These are phyloP conservation scores for Triplophysa siluroides DNA, from an alignment of 2,113 vertebrate genomes.

Conservation along the genomic window DNA sequence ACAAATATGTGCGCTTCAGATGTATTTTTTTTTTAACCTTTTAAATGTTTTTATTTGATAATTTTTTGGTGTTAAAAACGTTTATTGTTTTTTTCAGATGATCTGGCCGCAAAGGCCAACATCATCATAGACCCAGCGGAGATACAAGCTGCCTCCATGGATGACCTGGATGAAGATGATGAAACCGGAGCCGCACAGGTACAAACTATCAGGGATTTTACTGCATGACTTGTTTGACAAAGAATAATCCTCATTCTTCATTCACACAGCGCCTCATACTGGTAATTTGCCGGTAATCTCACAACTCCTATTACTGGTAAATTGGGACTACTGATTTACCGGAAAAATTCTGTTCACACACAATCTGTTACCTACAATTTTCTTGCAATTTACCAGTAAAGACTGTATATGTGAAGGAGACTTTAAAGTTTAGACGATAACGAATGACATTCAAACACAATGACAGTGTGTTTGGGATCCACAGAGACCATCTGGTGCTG, in stretches of 20 bases:
- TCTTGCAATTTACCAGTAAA: too few relatives aligned
- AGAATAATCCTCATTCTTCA: too few relatives aligned
- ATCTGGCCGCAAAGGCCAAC: slow-evolving; percentile 91
- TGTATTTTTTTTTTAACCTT: background rate
- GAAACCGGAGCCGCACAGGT: slow-evolving; percentile 85
- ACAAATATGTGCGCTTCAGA: too few relatives aligned
- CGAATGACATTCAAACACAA: background rate
- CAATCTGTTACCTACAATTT: too few relatives aligned
- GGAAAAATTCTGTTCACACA: too few relatives aligned
- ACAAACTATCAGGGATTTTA: background rate
- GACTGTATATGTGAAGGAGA: too few relatives aligned
- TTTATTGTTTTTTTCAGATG: slow-evolving; percentile 75
- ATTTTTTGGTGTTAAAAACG: too few relatives aligned
- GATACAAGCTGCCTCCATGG: slow-evolving; percentile 91
- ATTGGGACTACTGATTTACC: too few relatives aligned
- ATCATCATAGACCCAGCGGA: slow-evolving; percentile 92
- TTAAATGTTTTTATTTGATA: background rate
- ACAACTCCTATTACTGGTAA: too few relatives aligned
- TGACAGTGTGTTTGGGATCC: slow-evolving; percentile 1
- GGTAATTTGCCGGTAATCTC: too few relatives aligned
- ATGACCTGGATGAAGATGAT: slow-evolving; percentile 95
- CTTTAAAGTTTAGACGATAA: too few relatives aligned
- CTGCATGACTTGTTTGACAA: background rate
- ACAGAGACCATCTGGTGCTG: slow-evolving; percentile 84
- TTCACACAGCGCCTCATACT: too few relatives aligned